Conservation (phyloP, 2,888 invertebrate genomes). For the Drosophila ustulata region DNA sequence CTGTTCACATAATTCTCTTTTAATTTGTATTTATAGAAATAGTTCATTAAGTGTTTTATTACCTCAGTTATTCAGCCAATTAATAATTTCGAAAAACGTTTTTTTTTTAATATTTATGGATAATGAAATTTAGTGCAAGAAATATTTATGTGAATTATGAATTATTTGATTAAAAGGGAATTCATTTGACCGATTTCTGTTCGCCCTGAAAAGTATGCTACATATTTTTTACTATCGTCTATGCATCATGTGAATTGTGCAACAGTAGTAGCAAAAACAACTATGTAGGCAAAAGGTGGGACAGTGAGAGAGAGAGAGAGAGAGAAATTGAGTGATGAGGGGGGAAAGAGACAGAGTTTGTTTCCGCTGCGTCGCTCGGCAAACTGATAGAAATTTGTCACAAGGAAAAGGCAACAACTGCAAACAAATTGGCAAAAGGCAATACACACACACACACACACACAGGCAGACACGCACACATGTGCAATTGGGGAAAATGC, state of each 20-base stretch:
- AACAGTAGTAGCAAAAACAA: not conserved
- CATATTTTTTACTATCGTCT: not conserved
- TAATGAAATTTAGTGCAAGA: too few species aligned
- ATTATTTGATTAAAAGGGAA: too few species aligned
- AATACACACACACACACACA: constrained; percentile 11
- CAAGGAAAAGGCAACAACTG: constrained; percentile 34
- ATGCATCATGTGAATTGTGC: not conserved
- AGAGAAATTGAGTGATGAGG: not conserved
- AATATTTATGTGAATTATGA: too few species aligned
- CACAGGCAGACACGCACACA: constrained; percentile 5
- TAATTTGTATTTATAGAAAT: too few species aligned
- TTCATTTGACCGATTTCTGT: too few species aligned
- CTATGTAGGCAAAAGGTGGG: not conserved
- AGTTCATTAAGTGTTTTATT: too few species aligned
- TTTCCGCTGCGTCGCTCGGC: constrained; percentile 4
- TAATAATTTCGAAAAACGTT: too few species aligned
- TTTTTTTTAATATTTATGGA: too few species aligned
- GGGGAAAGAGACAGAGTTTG: not conserved
- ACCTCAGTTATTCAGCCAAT: too few species aligned
- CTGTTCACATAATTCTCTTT: too few species aligned
- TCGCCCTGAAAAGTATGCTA: not conserved
- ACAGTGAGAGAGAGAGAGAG: not conserved
- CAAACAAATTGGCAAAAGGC: constrained; percentile 30
- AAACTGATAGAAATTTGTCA: constrained; percentile 60
- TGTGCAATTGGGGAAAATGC: constrained; percentile 48